These are phyloP conservation scores for Himalopsyche japonica DNA, from an alignment of 2,888 invertebrate species.

Conservation along the genomic window DNA sequence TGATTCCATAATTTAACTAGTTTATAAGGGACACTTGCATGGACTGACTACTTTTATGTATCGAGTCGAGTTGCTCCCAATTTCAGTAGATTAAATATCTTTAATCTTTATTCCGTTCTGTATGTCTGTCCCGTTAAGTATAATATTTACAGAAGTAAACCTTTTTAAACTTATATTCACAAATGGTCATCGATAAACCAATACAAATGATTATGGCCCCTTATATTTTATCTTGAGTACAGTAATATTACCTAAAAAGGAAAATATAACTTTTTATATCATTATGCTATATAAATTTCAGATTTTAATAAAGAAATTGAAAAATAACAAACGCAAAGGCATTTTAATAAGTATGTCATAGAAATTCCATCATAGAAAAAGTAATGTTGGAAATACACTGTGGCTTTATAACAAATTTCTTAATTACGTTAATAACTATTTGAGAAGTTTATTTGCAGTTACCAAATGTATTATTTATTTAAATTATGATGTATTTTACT, in stretches of 20 bases:
- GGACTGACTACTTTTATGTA: conserved; percentile 27
- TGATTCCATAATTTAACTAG: conserved; percentile 24
- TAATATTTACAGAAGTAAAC: neutral
- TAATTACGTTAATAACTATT: too few relatives aligned
- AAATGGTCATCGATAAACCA: neutral
- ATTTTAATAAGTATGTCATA: too few relatives aligned
- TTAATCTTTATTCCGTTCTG: conserved; percentile 2
- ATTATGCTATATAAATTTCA: too few relatives aligned
- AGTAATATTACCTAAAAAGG: neutral
- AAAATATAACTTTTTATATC: neutral
- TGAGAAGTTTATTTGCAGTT: too few relatives aligned
- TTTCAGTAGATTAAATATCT: neutral
- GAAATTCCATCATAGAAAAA: too few relatives aligned
- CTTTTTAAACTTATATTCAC: neutral
- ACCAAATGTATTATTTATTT: too few relatives aligned
- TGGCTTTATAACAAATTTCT: too few relatives aligned
- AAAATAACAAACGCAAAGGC: too few relatives aligned
- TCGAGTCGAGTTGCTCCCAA: conserved; percentile 33
- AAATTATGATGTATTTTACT: too few relatives aligned
- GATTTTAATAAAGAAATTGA: too few relatives aligned
- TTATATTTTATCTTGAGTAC: neutral
- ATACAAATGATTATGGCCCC: neutral
- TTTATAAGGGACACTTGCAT: conserved; percentile 39
- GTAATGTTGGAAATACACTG: too few relatives aligned
- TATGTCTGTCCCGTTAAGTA: neutral